Evolutionary conservation across 92 coral and sea anemone genomes (phyloP), one percentile per base, ranked within the genome.

Genomic region (Heteractis magnifica): DNA sequence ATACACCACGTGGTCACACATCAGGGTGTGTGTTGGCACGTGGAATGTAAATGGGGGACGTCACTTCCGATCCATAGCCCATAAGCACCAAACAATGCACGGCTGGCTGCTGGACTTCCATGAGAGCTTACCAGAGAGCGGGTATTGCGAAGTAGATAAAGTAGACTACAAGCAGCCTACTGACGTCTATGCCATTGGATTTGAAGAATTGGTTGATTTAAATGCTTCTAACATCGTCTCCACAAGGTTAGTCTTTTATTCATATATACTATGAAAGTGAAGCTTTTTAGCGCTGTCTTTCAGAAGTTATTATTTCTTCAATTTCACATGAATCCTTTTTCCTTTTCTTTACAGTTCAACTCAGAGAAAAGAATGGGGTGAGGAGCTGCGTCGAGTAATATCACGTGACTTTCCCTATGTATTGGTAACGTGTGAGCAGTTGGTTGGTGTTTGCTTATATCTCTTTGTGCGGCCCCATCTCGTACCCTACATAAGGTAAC

Each of bases 361-460:
- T 72, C 99, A 96, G 89, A 91, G 99, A 48, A 90, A 90, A 88
- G 99, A 95, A 79, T 96, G 99, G 99, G 99, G 99, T 90, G 98
- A 96, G 87, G 95, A 96, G 71, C 74, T 96, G 78, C 91, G 98
- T 52, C 94, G 95, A 52, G 96, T 96, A 10, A 92, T 96, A 87
- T 96, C 99, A 89, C 99, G 99, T 90, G 99, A 96, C 89, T 91
- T 88, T 51, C 89, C 98, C 2, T 96, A 96, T 81, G 99, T 96
- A 48, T 90, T 96, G 80, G 92, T 96, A 55, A 96, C 98, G 79
- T 88, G 99, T 81, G 99, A 96, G 78, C 99, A 96, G 89, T 86
- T 96, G 55, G 99, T 96, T 41, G 99, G 99, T 41, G 99, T 96
- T 11, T 96, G 99, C 76, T 81, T 96, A 26, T 96, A 89, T 65